A percentile compares a stretch with the other conserved stretches of the same genome.
These are phyloP conservation scores for Sclerodermus sp. DNA, from an alignment of 2,888 invertebrate genomes.

Conservation along the genomic window DNA sequence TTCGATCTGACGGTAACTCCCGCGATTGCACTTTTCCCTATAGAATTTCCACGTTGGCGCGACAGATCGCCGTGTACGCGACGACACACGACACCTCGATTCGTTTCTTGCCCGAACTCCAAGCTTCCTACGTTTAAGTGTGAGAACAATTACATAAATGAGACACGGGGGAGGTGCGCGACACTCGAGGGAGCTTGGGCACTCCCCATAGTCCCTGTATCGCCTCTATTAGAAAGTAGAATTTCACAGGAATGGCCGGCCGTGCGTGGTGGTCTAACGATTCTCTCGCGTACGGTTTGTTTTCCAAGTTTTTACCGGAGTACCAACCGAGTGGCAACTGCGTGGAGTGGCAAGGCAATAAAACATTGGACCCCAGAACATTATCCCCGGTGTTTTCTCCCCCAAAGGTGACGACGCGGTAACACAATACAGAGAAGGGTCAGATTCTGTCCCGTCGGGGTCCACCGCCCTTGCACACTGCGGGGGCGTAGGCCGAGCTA, in stretches of 20 bases:
- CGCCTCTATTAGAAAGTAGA: too few species aligned
- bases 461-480: conserved; percentile 33
- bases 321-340: conserved; percentile 19
- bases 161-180: too few species aligned
- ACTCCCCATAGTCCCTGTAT: too few species aligned
- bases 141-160: too few species aligned
- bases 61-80: conserved; percentile 25
- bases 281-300: too few species aligned
- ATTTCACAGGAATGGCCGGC: too few species aligned
- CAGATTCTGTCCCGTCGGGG: conserved; percentile 45
- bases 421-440: conserved; percentile 50
- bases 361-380: conserved; percentile 25
- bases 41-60: conserved; percentile 41
- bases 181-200: too few species aligned
- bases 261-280: too few species aligned
- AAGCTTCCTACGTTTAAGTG: too few species aligned
- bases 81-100: conserved; percentile 28
- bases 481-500: conserved; percentile 15
- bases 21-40: conserved; percentile 41
- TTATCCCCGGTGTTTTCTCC: too few species aligned
- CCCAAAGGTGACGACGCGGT: conserved; percentile 44
- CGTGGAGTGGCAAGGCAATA: conserved; percentile 39
- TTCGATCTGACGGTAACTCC: conserved; percentile 49
- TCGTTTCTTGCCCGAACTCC: too few species aligned
- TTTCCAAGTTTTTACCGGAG: too few species aligned